Evolutionary conservation across 1,140 invertebrate genomes (phyloP).

Genomic region (Pogonognathellus flavescens): DNA sequence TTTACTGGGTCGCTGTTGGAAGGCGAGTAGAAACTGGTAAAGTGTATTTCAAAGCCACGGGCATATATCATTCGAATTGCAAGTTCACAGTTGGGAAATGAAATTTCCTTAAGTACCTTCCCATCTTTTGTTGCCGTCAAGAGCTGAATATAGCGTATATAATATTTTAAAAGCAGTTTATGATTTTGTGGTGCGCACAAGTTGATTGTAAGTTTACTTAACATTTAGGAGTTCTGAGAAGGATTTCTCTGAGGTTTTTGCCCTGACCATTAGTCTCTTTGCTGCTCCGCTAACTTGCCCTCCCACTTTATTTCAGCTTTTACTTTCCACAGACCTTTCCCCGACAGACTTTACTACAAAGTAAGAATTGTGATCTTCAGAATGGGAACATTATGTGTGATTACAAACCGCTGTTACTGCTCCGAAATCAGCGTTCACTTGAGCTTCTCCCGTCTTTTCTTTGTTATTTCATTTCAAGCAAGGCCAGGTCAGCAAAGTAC

Average conservation of each 20-base stretch:
- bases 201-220: conserved; percentile 3
- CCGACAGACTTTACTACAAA: conserved; percentile 35
- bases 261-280: conserved; percentile 42
- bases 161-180: not conserved
- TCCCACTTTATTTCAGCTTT: conserved; percentile 49
- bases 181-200: conserved; percentile 32
- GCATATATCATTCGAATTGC: not conserved
- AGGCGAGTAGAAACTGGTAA: not conserved
- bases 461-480: not conserved
- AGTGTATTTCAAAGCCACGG: not conserved
- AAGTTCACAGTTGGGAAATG: not conserved
- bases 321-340: conserved; percentile 12
- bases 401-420: conserved; percentile 33
- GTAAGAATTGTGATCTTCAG: conserved; percentile 14
- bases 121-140: not conserved
- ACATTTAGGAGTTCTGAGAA: conserved; percentile 21
- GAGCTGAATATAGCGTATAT: too few relatives aligned
- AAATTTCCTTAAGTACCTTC: not conserved
- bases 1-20: not conserved
- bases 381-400: conserved; percentile 42
- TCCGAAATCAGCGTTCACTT: conserved; percentile 31
- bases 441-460: not conserved
- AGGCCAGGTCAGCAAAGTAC: conserved; percentile 41
- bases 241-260: conserved; percentile 31
- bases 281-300: not conserved